Evolutionary conservation across 2,797 vertebrate species (phyloP), one percentile per base, ranked within the genome.

Genomic region (Coranthus polyacanthus): DNA sequence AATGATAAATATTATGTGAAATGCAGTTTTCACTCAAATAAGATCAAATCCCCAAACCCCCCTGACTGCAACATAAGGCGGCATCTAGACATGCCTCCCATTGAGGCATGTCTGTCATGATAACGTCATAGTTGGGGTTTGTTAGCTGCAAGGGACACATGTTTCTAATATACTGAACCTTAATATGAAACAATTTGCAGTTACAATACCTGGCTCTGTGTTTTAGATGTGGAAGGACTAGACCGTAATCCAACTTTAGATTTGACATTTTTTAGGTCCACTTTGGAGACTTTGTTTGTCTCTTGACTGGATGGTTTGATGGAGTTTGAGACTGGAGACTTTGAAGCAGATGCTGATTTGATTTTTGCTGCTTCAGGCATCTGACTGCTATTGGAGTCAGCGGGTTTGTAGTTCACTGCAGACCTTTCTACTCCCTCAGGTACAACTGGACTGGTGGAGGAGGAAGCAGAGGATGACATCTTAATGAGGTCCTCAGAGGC

Each of bases 221-320:
- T 87, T 87, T 91, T 95, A 44, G 88, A 29, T 7, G 83, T 82
- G 4, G 80, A 88, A 0, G 83, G 42, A 13, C 58, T 69, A 37
- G 92, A 58, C 39, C 94, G 86, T 4, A 94, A 95, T 39, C 93
- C 82, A 17, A 95, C 92, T 88, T 96, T 97, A 38, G 95, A 91
- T 68, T 95, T 96, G 16, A 95, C 68, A 0, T 95, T 89, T 84
- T 93, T 96, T 46, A 95, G 92, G 78, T 96, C 94, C 22, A 92
- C 91, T 86, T 90, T 95, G 21, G 94, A 93, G 62, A 94, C 93
- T 73, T 84, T 94, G 76, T 95, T 91, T 4, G 91, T 81, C 38
- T 94, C 93, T 0, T 58, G 75, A 72, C 88, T 92, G 17, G 78
- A 87, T 0, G 67, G 50, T 85, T 91, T 94, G 64, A 61, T 72